Evolutionary conservation across 2,797 vertebrate species (phyloP), one percentile per base, ranked within the genome.

Genomic region (Sebastes goodei): DNA sequence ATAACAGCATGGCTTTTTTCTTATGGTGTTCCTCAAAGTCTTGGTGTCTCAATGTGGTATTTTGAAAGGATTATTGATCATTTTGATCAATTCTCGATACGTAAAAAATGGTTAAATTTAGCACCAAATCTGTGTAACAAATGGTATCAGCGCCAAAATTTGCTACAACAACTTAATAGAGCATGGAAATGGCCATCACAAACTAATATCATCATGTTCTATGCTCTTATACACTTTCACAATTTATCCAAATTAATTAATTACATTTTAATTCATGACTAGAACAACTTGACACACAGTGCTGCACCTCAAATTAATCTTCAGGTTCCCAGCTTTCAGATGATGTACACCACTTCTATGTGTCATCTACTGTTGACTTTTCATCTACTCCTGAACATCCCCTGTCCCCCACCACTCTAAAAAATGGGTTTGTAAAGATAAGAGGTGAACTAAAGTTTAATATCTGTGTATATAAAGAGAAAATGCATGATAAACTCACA

Each of bases 91-190:
- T 53, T 53, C 9, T n/a, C 10, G 0, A 53, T 10, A 5, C 20
- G 0, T 53, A 9, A 10, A 53, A 21, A 10, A 21, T 21, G 1
- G 4, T 53, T 53, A 10, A 20, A 49, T 4, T 49, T 20, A 49
- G 46, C 46, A 49, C 3, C 46, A 49, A 49, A 49, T 49, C 46
- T 49, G 46, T 49, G 17, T 49, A 49, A 49, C 46, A 49, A 49
- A 49, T 53, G 9, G 20, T 53, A 9, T 21, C 4, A 53, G 0
- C 49, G 2, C 49, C 7, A 49, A 49, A 49, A 2, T 49, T 0
- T 49, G 46, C 17, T 49, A 8, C 17, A 0, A 49, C 6, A 49
- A 20, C 15, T 49, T 49, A 38, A 38, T 38, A 17, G 7, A 49
- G 46, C 46, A 49, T 49, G 46, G 5, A 3, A 17, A 46, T 49